Evolutionary conservation across 2,113 vertebrate genomes (phyloP).

Genomic region (Asarcornis scutulata): DNA sequence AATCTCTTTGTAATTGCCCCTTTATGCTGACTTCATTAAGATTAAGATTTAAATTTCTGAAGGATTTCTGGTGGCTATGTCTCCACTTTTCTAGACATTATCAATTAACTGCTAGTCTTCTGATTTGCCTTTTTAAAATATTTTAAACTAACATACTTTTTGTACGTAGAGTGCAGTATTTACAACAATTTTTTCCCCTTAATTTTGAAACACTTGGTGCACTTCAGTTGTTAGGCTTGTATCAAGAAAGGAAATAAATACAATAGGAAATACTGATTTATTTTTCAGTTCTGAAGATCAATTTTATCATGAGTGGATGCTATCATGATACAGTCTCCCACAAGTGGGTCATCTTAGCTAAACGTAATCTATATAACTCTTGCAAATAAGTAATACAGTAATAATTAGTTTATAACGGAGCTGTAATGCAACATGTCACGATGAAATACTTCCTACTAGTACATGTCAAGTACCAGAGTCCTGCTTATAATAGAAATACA

Average conservation of each 20-base stretch:
- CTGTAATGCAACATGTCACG: background rate
- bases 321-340: background rate
- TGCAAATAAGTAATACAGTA: background rate
- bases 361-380: background rate
- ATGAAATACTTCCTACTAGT: background rate
- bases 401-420: background rate
- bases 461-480: background rate
- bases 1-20: background rate
- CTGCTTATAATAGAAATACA: background rate
- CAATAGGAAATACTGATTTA: background rate
- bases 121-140: background rate
- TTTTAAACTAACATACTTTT: background rate
- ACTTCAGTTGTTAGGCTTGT: background rate
- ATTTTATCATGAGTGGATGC: background rate
- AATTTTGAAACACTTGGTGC: background rate
- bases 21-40: background rate
- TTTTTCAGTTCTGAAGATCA: background rate
- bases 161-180: background rate
- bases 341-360: background rate
- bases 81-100: background rate
- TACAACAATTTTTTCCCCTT: background rate
- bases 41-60: background rate
- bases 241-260: background rate
- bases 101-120: background rate
- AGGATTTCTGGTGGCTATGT: background rate